Base-by-base conservation (phyloP, 1,140 invertebrate genomes). In the Hylaeus anthracinus region DNA sequence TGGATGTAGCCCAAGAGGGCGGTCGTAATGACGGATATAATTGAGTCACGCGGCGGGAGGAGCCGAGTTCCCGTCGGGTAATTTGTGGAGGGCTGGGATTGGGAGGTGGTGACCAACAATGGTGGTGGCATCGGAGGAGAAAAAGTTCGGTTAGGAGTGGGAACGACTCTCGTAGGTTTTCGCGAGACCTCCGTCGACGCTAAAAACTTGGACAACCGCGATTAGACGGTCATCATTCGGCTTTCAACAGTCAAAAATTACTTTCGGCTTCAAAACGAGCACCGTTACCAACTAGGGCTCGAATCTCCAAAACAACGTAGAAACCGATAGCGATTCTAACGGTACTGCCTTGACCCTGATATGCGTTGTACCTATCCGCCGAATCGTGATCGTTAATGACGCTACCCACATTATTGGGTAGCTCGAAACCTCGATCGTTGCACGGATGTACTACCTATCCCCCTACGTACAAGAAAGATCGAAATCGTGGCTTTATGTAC, bases 271-370 rank as follows among this genome's bases (percentile, higher is more conserved):
- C 0, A 4, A 61, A 15, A 45, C 15, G 4, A 53, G 12, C 64
- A 86, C 85, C 85, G 83, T 86, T 85, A 86, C 55, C 69, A 70
- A 80, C 63, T 76, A 72, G 64, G 67, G 37, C 37, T 79, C 14
- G 67, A 64, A 75, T 85, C 79, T 66, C 61, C 58, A 51, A 72
- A 53, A 15, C 56, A 48, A 67, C 56, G 66, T 9, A 26, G 8
- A 39, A 43, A 64, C 82, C 70, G 83, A 84, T 84, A 63, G 74
- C 72, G 72, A 70, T 86, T 64, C 79, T 82, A 85, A 85, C 83
- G 83, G 79, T 75, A 85, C 43, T 66, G 26, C 15, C 41, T 53
- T 55, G 37, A 26, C 12, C 9, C 37, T 26, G 60, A 12, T 15
- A 2, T 51, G 26, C 26, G 26, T 26, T 45, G 10, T 51, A 8